Percentiles rank a stretch among this genome's conserved stretches.
Evolutionary conservation across 2,888 invertebrate genomes (phyloP).

Genomic region (Caenorhabditis afra): DNA sequence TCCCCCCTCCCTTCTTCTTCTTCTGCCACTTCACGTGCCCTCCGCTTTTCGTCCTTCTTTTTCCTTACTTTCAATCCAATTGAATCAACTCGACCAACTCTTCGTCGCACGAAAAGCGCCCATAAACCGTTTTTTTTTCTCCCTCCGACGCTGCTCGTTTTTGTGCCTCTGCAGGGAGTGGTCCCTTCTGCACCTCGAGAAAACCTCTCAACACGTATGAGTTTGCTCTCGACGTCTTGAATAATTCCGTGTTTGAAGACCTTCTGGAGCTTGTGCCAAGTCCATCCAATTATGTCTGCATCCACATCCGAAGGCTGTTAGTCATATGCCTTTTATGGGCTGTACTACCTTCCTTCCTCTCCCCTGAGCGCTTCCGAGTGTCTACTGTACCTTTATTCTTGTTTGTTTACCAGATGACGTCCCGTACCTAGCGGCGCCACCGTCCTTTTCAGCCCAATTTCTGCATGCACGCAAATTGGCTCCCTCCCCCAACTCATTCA

Average conservation of each 20-base stretch:
- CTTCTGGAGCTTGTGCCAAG: constrained; percentile 16
- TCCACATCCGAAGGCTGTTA: neutral
- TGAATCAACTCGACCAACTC: constrained; percentile 26
- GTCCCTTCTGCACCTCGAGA: too few species aligned
- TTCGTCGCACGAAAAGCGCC: neutral
- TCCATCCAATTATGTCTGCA: constrained; percentile 27
- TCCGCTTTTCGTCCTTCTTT: neutral
- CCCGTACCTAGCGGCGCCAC: neutral
- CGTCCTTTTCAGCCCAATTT: neutral
- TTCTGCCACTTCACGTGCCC: constrained; percentile 6
- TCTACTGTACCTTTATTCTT: too few species aligned
- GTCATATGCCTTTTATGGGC: neutral
- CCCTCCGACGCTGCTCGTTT: neutral
- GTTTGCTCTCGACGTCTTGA: constrained; percentile 6
- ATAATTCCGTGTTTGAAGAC: constrained; percentile 16
- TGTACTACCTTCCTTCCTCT: neutral
- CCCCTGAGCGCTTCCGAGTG: too few species aligned
- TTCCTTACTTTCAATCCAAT: constrained; percentile 29
- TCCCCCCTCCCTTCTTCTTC: too few species aligned
- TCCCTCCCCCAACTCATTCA: neutral
- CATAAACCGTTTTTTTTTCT: constrained; percentile 31
- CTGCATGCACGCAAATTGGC: neutral
- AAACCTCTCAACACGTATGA: neutral
- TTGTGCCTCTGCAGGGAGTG: neutral
- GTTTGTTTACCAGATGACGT: too few species aligned